A percentile compares a stretch with the other conserved stretches of the same genome.
Evolutionary conservation across 2,888 invertebrate species (phyloP).

Genomic region (Odontocolon sp.): DNA sequence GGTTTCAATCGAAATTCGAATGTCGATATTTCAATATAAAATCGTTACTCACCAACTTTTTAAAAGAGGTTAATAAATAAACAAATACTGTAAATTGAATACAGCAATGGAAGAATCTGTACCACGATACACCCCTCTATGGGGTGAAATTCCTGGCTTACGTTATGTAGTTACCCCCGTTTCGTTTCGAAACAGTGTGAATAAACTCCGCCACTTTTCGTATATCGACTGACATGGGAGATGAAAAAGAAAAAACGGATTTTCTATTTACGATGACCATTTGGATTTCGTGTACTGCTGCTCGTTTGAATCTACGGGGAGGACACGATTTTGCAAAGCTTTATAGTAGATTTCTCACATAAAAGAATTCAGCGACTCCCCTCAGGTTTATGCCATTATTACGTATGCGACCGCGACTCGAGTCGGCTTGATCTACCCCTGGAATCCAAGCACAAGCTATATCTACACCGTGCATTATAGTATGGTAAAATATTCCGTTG

Average conservation of each 20-base stretch:
- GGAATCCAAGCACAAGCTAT: background rate
- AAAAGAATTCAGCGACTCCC: constrained; percentile 73
- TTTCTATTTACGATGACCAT: constrained; percentile 79
- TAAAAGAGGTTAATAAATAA: too few relatives aligned
- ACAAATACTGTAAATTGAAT: too few relatives aligned
- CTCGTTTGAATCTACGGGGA: constrained; percentile 59
- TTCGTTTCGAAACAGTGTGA: constrained; percentile 65
- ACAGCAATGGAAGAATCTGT: too few relatives aligned
- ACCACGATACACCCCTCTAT: too few relatives aligned
- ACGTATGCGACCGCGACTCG: constrained; percentile 76
- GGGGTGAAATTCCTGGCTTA: too few relatives aligned
- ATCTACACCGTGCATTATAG: constrained; percentile 61
- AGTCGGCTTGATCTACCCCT: constrained; percentile 37
- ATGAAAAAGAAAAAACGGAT: constrained; percentile 71
- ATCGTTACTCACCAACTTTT: too few relatives aligned
- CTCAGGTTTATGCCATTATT: constrained; percentile 76
- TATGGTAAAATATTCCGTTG: constrained; percentile 68
- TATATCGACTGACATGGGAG: constrained; percentile 49
- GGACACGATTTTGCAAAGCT: constrained; percentile 73
- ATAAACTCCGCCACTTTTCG: constrained; percentile 72
- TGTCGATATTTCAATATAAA: too few relatives aligned
- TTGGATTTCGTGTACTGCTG: constrained; percentile 70
- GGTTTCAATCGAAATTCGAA: too few relatives aligned
- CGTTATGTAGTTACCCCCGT: too few relatives aligned
- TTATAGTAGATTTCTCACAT: constrained; percentile 74